phyloP scores from a whole-genome alignment of 2,888 invertebrate genomes.

The Agonopterix subpropinquella region DNA sequence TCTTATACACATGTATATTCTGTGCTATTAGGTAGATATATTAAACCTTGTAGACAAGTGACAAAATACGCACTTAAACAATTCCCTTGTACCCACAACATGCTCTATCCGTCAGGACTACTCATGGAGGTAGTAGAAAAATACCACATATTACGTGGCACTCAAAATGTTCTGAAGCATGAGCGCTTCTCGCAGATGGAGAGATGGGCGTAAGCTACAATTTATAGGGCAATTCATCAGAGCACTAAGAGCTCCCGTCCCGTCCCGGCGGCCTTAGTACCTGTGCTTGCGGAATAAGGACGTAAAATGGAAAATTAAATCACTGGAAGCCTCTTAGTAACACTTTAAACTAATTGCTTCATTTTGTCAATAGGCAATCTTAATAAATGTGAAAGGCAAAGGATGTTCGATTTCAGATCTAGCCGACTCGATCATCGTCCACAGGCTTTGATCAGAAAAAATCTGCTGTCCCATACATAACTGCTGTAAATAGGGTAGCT shows the following conservation, averaged over 20 bases:
- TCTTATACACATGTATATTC: too few species aligned
- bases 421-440: too few species aligned
- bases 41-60: too few species aligned
- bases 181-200: constrained; percentile 25
- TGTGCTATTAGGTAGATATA: too few species aligned
- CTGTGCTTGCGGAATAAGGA: constrained; percentile 3
- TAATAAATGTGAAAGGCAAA: not conserved
- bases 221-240: constrained; percentile 51
- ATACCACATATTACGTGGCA: constrained; percentile 24
- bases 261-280: constrained; percentile 1
- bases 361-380: not conserved
- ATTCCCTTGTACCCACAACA: not conserved
- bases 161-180: constrained; percentile 30
- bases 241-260: constrained; percentile 27
- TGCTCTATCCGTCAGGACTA: not conserved
- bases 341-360: constrained; percentile 4
- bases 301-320: constrained; percentile 7
- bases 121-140: constrained; percentile 13
- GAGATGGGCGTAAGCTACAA: constrained; percentile 32
- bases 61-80: too few species aligned
- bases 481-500: too few species aligned
- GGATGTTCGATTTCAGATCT: too few species aligned
- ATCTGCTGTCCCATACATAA: too few species aligned
- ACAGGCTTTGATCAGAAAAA: too few species aligned
- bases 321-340: constrained; percentile 1